Base-by-base conservation (phyloP, 2,888 invertebrate species). In the Cyclophora punctaria region DNA sequence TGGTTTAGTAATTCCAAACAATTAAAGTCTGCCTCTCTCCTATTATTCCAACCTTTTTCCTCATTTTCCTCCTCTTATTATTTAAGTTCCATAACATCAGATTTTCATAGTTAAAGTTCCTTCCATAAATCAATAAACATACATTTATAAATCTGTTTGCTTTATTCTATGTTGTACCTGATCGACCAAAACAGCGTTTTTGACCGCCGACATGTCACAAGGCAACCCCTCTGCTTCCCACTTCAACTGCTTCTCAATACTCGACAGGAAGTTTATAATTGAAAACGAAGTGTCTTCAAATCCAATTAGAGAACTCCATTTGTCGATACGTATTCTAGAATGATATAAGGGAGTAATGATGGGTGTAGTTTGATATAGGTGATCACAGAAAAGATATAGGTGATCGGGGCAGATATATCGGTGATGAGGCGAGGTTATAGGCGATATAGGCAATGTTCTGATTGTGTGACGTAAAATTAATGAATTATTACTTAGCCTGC, bases 211-310 rank as follows among this genome's bases (percentile, higher is more conserved):
- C 51, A 90, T 90, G 76, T 96, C 96, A 0, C 93, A 91, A 0
- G 96, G 94, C 4, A 98, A 83, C 0, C 97, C 96, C 69, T 96
- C 94, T 0, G 93, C 91, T 71, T 95, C 94, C 97, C 97, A 98
- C 59, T 93, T 92, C 47, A 97, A 78, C 66, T 94, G 93, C 64
- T 96, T 95, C 57, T 89, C 88, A 7, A 82, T 69, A 0, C 75
- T 67, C 0, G 80, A 74, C 41, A 88, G 62, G 59, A 87, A 86
- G 60, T 85, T 83, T 35, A 83, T 76, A 1, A 85, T 72, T 3
- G 84, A 83, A 59, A 89, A 88, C 0, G 75, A 63, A 0, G 69
- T 41, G 46, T 80, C 80, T 3, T 78, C 74, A 47, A 81, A 83
- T 33, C 80, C 89, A 67, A 82, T 83, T 56, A 80, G 75, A 53